These are phyloP conservation scores for Armadillidium nasatum DNA, from an alignment of 1,140 invertebrate genomes.

Conservation along the genomic window DNA sequence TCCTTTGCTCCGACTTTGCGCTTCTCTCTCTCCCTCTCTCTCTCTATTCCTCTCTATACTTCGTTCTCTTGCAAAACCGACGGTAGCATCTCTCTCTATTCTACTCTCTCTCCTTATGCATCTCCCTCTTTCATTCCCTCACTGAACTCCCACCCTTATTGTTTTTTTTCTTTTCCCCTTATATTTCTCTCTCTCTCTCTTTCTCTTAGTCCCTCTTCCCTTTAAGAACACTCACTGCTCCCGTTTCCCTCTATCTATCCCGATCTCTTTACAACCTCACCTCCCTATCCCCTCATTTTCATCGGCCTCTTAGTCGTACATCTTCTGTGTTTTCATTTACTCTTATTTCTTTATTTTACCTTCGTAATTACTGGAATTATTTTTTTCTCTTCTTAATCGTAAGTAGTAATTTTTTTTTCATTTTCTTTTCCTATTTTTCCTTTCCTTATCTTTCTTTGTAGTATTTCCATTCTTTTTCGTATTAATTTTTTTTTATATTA, in stretches of 20 bases:
- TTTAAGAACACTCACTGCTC: slow-evolving; percentile 9
- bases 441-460: no score
- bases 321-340: neutral
- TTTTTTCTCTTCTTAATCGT: no score
- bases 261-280: neutral
- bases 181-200: neutral
- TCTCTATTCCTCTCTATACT: neutral
- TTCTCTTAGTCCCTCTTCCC: neutral
- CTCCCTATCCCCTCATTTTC: neutral
- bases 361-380: neutral
- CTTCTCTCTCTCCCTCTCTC: neutral
- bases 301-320: neutral
- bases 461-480: no score
- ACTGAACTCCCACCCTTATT: neutral
- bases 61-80: neutral
- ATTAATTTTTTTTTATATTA: no score
- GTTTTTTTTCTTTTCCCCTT: neutral
- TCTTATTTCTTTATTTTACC: neutral
- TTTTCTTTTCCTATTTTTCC: no score
- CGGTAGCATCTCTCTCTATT: neutral
- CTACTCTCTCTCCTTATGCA: neutral
- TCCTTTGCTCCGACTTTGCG: no score
- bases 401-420: no score
- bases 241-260: slow-evolving; percentile 9
- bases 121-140: neutral